These are phyloP conservation scores for Sebastes itinus DNA, from an alignment of 2,797 vertebrate genomes.

Conservation along the genomic window DNA sequence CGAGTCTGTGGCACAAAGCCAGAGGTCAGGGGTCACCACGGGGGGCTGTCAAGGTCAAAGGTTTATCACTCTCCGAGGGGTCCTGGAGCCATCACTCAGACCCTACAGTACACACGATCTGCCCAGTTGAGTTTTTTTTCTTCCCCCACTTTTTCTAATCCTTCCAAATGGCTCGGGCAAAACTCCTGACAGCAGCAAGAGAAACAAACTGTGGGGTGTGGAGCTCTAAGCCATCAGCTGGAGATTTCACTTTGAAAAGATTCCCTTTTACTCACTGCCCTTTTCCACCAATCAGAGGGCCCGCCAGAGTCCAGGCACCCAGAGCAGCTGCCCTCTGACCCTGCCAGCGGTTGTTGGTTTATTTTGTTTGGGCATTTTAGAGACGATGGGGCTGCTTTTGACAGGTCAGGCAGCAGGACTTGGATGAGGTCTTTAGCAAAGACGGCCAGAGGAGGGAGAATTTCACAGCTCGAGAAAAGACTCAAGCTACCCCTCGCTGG, in stretches of 20 bases:
- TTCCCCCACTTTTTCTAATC: conserved; percentile 81
- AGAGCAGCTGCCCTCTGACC: conserved; percentile 80
- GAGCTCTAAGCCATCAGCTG: conserved; percentile 84
- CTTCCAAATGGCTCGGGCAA: conserved; percentile 85
- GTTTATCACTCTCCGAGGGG: conserved; percentile 82
- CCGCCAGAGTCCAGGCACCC: conserved; percentile 77
- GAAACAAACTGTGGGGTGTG: conserved; percentile 80
- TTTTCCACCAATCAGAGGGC: conserved; percentile 79
- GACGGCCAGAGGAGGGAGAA: conserved; percentile 67
- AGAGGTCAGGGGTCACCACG: conserved; percentile 79
- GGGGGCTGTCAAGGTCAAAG: conserved; percentile 81
- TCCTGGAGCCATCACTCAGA: conserved; percentile 81
- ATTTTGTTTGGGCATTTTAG: conserved; percentile 77
- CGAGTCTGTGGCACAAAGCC: conserved; percentile 72
- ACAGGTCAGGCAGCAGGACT: conserved; percentile 81
- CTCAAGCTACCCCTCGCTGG: conserved; percentile 47
- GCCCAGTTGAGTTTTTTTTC: conserved; percentile 60
- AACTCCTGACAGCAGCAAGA: conserved; percentile 81
- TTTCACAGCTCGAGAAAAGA: conserved; percentile 68
- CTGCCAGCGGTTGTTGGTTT: conserved; percentile 78
- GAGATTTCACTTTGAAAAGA: conserved; percentile 86
- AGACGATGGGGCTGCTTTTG: conserved; percentile 76
- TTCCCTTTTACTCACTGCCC: conserved; percentile 77
- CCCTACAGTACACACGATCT: conserved; percentile 67
- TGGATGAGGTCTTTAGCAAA: conserved; percentile 78